Percentiles rank a stretch among this genome's conserved stretches.
Conservation (phyloP, 2,888 invertebrate genomes). For the Sesia bembeciformis region DNA sequence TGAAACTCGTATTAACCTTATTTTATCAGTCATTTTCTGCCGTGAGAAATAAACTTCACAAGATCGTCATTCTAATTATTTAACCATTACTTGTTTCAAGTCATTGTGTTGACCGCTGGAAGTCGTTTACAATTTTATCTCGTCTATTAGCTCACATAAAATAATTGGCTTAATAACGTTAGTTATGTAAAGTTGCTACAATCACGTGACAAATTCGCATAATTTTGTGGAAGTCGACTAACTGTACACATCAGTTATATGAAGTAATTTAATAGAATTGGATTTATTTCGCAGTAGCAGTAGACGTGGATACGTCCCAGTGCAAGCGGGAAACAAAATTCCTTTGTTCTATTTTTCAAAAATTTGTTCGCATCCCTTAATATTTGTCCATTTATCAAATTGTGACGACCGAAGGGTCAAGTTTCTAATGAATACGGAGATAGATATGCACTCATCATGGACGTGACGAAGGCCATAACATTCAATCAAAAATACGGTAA, state of each 20-base stretch:
- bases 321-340: constrained; percentile 7
- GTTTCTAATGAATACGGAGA: no score
- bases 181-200: background rate
- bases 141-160: background rate
- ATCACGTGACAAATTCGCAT: constrained; percentile 29
- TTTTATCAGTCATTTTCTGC: no score
- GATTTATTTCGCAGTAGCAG: constrained; percentile 13
- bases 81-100: background rate
- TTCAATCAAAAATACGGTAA: no score
- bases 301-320: constrained; percentile 3
- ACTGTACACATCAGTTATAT: constrained; percentile 26
- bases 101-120: background rate
- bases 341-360: no score
- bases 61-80: background rate
- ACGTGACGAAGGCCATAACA: no score
- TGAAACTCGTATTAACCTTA: no score
- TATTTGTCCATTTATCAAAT: no score
- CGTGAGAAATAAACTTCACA: background rate
- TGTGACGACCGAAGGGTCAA: no score
- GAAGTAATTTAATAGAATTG: constrained; percentile 22
- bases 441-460: no score
- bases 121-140: background rate
- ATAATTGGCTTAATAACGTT: background rate
- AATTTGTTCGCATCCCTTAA: no score
- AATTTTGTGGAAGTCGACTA: constrained; percentile 16